Base-by-base conservation (phyloP, 2,113 vertebrate species). In the Rhabdornis inornatus region DNA sequence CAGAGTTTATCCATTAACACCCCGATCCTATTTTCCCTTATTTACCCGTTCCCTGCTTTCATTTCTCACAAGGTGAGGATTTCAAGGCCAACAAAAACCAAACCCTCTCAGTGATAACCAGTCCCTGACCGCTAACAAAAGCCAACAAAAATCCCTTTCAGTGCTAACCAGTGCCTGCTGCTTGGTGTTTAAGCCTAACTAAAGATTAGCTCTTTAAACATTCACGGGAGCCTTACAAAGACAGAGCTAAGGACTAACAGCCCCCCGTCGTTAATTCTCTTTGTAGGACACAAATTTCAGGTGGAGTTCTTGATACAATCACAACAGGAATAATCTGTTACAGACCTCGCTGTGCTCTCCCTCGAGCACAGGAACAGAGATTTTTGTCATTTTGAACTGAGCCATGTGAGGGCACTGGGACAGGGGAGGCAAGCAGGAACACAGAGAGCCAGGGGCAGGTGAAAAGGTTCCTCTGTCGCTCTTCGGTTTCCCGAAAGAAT, bases 191-290 rank as follows among this genome's bases (percentile, higher is more conserved):
- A 35, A 64, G 30, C 2, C 12, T 40, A 75, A 91, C 64, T 28
- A 33, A 72, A 94, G 94, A 96, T 97, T 94, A 96, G 74, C 92
- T 97, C 70, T 92, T 96, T 91, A 96, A 98, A 96, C 55, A 94
- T 31, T 52, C 71, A 4, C 35, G n/a, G 66, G 40, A 78, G 59
- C 87, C 53, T 94, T 35, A n/a, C 69, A 94, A 89, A 96, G 90
- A 37, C 83, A 66, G 56, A 75, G 31, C 66, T 24, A 9, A 80
- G 50, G 33, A 55, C 63, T 30, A 21, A 35, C 8, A 39, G 40
- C 75, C 64, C 45, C 86, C 24, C 47, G 2, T 2, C 25, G 39
- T 59, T 66, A 21, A 69, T 56, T 70, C 22, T 15, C 55, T 44
- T 39, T n/a, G 31, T 7, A 65, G 65, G 40, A 80, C 60, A 22